phyloP scores from a whole-genome alignment of 2,888 invertebrate species.

The Catocala sponsa region DNA sequence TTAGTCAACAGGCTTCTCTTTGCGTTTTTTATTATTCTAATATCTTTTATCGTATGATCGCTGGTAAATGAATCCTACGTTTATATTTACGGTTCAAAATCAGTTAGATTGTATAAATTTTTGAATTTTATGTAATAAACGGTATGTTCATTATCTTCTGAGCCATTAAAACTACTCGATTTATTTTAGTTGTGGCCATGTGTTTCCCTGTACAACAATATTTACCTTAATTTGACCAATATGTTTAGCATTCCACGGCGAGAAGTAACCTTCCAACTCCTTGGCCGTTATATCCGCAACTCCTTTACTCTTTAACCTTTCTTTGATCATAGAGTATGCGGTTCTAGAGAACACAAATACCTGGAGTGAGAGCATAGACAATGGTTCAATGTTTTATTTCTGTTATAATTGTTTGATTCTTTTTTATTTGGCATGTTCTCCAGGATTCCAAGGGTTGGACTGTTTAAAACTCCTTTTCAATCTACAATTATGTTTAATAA shows the following conservation, averaged over 20 bases:
- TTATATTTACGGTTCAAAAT: too few relatives aligned
- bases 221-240: constrained; percentile 92
- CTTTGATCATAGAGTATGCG: constrained; percentile 94
- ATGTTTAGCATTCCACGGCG: constrained; percentile 95
- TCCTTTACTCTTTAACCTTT: constrained; percentile 93
- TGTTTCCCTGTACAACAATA: not conserved
- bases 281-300: constrained; percentile 91
- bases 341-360: constrained; percentile 96
- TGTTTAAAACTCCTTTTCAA: constrained; percentile 59
- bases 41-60: too few relatives aligned
- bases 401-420: constrained; percentile 20
- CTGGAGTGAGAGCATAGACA: constrained; percentile 89
- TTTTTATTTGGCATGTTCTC: constrained; percentile 55
- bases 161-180: too few relatives aligned
- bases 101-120: too few relatives aligned
- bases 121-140: too few relatives aligned
- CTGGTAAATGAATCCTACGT: too few relatives aligned
- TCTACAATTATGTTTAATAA: too few relatives aligned
- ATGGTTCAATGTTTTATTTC: constrained; percentile 45
- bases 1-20: too few relatives aligned
- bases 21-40: too few relatives aligned
- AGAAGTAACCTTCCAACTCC: constrained; percentile 94
- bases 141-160: too few relatives aligned
- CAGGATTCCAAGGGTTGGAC: constrained; percentile 50
- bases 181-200: too few relatives aligned